phyloP scores from a whole-genome alignment of 1,140 invertebrate genomes.

The Lineus longissimus region DNA sequence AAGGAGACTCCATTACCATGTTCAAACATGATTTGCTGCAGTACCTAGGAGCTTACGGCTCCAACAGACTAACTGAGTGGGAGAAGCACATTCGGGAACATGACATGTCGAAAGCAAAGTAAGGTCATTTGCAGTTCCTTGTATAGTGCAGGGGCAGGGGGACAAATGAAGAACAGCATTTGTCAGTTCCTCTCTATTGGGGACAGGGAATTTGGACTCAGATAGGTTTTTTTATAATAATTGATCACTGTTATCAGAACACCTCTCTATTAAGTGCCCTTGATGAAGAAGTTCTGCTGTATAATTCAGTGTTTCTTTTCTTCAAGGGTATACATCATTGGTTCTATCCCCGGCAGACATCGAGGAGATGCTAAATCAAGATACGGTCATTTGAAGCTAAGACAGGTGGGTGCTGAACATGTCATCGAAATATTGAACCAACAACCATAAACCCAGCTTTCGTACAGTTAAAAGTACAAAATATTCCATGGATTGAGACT shows the following conservation, averaged over 20 bases:
- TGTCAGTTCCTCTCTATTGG: too few species aligned
- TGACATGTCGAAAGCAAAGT: conserved; percentile 80
- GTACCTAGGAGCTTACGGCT: conserved; percentile 75
- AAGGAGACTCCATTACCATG: conserved; percentile 75
- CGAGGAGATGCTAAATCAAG: conserved; percentile 55
- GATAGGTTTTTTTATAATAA: too few species aligned
- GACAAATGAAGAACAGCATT: too few species aligned
- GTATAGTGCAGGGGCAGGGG: not conserved
- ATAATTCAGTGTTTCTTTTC: conserved; percentile 8
- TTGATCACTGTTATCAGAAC: too few species aligned
- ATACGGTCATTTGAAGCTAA: conserved; percentile 71
- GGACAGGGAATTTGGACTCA: too few species aligned
- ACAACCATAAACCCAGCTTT: not conserved
- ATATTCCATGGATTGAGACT: too few species aligned
- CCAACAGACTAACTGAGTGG: conserved; percentile 68
- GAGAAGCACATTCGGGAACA: conserved; percentile 67
- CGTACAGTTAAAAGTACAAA: too few species aligned
- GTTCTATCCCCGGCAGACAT: conserved; percentile 78
- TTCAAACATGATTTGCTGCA: conserved; percentile 82
- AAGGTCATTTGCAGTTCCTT: conserved; percentile 27
- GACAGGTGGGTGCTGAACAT: conserved; percentile 58
- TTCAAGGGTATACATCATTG: conserved; percentile 71
- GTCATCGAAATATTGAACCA: too few species aligned
- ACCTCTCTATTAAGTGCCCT: too few species aligned
- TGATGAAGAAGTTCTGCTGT: too few species aligned